These are phyloP conservation scores for Morpho achilles DNA, from an alignment of 2,888 invertebrate genomes.

Conservation along the genomic window DNA sequence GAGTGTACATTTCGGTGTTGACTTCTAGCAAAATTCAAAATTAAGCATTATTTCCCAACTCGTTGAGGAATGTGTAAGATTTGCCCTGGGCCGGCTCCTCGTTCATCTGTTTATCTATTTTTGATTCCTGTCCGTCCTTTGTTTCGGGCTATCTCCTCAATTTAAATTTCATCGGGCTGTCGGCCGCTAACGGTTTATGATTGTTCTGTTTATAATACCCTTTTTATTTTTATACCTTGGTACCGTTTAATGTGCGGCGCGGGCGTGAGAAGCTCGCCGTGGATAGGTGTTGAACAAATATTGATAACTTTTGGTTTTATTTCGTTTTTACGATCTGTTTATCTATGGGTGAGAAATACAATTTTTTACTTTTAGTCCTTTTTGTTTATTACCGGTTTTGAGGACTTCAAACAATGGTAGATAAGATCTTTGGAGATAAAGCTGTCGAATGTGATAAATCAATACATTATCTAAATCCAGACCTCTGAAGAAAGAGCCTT, in stretches of 20 bases:
- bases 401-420: background rate
- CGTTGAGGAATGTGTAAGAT: background rate
- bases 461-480: too few relatives aligned
- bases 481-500: too few relatives aligned
- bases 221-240: slow-evolving; percentile 12
- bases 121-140: slow-evolving; percentile 18
- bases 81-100: background rate
- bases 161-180: slow-evolving; percentile 14
- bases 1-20: too few relatives aligned
- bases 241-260: slow-evolving; percentile 10
- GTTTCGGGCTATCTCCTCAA: slow-evolving; percentile 15
- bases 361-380: background rate
- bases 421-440: too few relatives aligned
- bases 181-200: slow-evolving; percentile 20
- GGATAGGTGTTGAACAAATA: slow-evolving; percentile 12
- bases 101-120: slow-evolving; percentile 9
- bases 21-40: too few relatives aligned
- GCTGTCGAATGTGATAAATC: too few relatives aligned
- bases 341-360: too few relatives aligned
- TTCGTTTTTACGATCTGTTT: background rate
- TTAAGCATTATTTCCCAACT: too few relatives aligned
- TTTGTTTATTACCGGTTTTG: background rate
- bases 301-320: slow-evolving; percentile 2
- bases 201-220: slow-evolving; percentile 17
- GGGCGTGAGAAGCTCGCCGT: slow-evolving; percentile 6